Base-by-base conservation (phyloP, 2,113 vertebrate genomes). In the Chlamydotis undulata region DNA sequence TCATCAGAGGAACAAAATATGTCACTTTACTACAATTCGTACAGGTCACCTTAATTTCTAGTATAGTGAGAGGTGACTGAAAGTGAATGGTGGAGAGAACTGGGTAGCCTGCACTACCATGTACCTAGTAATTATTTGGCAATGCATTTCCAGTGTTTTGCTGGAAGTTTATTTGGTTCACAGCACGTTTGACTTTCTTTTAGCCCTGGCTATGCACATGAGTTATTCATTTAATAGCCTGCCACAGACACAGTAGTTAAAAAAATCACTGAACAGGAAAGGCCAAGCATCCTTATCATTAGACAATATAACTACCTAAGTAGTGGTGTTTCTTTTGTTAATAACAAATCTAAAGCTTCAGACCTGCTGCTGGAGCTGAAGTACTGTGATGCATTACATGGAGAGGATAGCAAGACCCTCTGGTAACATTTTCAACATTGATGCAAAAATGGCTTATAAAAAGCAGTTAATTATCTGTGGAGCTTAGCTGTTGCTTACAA, bases 341-440 rank as follows among this genome's bases (percentile, higher is more conserved):
- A 6, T 82, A 64, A 70, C 35, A 59, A 83, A 83, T 64, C 41
- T 82, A 37, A 49, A 45, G 73, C 78, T 91, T 81, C 69, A 76
- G 57, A 60, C 53, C 9, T 28, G 64, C 74, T 89, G 33, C 2
- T 0, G 85, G 92, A 97, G 90, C 92, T 96, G 94, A 96, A 96
- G 90, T 64, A 57, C 45, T 89, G 49, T 55, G 61, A 61, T 45
- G 26, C 15, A 22, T 71, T 87, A 53, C 6, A 6, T 16, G 37
- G 53, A 91, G 43, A 92, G 26, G 24, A 90, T 14, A 94, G 55
- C 23, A 90, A 59, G 85, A 91, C 92, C 93, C 79, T 95, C 82
- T 87, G 69, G 95, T 96, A 96, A 92, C 89, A 92, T 94, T 91
- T 94, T 75, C 83, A 83, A 73, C 69, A 55, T 12, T 50, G 76